Base-by-base conservation (phyloP, 1,140 invertebrate species). In the Drosophila lacertosa region DNA sequence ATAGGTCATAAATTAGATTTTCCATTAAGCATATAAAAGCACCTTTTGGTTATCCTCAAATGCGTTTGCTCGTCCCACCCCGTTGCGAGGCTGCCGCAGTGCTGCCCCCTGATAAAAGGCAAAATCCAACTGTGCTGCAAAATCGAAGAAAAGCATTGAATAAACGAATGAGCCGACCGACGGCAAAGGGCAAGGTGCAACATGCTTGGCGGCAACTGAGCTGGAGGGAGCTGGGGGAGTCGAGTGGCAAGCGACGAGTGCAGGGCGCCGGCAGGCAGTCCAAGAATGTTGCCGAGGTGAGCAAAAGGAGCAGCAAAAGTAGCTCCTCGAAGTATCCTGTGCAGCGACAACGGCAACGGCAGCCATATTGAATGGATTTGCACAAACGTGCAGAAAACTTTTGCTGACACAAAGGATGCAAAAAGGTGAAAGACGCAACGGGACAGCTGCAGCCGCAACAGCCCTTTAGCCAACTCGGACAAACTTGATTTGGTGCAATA, bases 1-100 rank as follows among this genome's bases (percentile, higher is more conserved):
- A 88, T 88, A 88, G 82, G 82, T 88, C 82, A 88, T 88, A 88
- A 88, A 88, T 88, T 88, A 88, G 82, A 88, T 88, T 88, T 88
- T 88, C 82, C 82, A 88, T 88, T 88, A 88, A 88, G 82, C 82
- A 88, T 88, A 88, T 88, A 88, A 88, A 88, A 88, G 82, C 82
- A 88, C 82, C 82, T 88, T 88, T 88, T 88, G 82, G 82, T 88
- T 88, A 88, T 88, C 82, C 82, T 88, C 82, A 88, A 88, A 88
- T 88, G 82, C 82, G 83, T 88, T 86, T 57, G 58, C 37, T 16
- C 20, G 11, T 6, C 29, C 16, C 47, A 16, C 1, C 13, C 35
- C 15, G 13, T n/a, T 3, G 9, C n/a, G 4, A 7, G 13, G 32
- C 42, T 35, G 18, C 18, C 37, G 7, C 11, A 9, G 10, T 42